Conservation (phyloP, 2,113 vertebrate species). For the Entelurus aequoreus region DNA sequence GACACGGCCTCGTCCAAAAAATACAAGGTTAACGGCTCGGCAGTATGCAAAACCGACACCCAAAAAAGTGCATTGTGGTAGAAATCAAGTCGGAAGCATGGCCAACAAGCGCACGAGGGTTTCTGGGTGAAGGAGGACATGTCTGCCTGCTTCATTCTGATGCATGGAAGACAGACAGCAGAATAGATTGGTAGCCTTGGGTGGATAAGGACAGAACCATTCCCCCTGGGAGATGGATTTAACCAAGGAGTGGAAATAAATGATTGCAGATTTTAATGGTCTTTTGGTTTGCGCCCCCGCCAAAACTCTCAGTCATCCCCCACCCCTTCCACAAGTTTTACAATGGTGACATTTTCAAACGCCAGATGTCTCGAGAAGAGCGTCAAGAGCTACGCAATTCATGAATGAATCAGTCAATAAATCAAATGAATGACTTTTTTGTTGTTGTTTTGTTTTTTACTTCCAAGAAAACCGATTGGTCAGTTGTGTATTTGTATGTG, state of each 20-base stretch:
- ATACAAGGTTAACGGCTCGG: conserved; percentile 45
- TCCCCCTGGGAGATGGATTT: conserved; percentile 78
- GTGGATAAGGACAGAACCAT: conserved; percentile 78
- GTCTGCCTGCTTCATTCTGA: conserved; percentile 72
- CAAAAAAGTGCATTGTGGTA: conserved; percentile 44
- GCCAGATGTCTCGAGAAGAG: conserved; percentile 43
- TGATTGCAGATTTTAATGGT: conserved; percentile 78
- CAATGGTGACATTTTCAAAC: conserved; percentile 61
- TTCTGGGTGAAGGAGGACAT: conserved; percentile 41
- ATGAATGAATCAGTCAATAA: background rate
- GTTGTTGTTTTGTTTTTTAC: too few species aligned
- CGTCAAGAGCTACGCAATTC: conserved; percentile 4
- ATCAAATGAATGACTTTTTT: background rate
- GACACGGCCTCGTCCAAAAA: conserved; percentile 40
- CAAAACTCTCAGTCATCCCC: background rate
- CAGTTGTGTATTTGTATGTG: too few species aligned
- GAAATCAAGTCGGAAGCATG: conserved; percentile 48
- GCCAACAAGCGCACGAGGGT: too few species aligned
- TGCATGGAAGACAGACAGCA: conserved; percentile 70
- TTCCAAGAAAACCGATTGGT: too few species aligned
- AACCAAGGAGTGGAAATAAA: conserved; percentile 73
- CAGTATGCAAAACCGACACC: conserved; percentile 9
- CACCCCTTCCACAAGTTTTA: conserved; percentile 46
- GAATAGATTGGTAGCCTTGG: conserved; percentile 80
- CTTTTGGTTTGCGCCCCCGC: conserved; percentile 68